These are phyloP conservation scores for Luperina testacea DNA, from an alignment of 2,888 invertebrate genomes.

Conservation along the genomic window DNA sequence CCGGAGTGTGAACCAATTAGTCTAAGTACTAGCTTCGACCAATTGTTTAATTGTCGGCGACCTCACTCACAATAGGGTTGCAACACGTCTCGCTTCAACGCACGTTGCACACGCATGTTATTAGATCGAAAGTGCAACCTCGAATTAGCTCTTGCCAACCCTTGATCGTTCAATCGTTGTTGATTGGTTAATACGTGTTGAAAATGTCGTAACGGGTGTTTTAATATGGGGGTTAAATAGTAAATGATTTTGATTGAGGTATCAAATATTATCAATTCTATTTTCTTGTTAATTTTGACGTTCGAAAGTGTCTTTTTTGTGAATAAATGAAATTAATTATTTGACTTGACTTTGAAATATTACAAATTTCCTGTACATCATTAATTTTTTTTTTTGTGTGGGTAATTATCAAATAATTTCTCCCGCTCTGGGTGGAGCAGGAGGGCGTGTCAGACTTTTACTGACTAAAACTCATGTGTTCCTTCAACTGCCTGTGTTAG, in stretches of 20 bases:
- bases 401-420: no score
- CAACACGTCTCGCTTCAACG: constrained; percentile 77
- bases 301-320: background rate
- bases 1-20: constrained; percentile 51
- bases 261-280: background rate
- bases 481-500: no score
- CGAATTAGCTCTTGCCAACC: constrained; percentile 72
- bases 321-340: background rate
- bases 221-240: constrained; percentile 17
- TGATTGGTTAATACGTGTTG: constrained; percentile 52
- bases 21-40: constrained; percentile 24
- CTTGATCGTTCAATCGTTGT: constrained; percentile 62
- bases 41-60: constrained; percentile 56
- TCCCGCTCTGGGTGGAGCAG: no score
- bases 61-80: constrained; percentile 75
- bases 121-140: constrained; percentile 81
- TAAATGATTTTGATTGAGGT: background rate
- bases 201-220: constrained; percentile 34
- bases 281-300: background rate
- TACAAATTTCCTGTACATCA: no score
- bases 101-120: constrained; percentile 69
- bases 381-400: no score
- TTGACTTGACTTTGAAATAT: no score
- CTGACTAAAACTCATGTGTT: no score
- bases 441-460: no score